Evolutionary conservation across 2,113 vertebrate genomes (phyloP).

Genomic region (Pluvianellus socialis): DNA sequence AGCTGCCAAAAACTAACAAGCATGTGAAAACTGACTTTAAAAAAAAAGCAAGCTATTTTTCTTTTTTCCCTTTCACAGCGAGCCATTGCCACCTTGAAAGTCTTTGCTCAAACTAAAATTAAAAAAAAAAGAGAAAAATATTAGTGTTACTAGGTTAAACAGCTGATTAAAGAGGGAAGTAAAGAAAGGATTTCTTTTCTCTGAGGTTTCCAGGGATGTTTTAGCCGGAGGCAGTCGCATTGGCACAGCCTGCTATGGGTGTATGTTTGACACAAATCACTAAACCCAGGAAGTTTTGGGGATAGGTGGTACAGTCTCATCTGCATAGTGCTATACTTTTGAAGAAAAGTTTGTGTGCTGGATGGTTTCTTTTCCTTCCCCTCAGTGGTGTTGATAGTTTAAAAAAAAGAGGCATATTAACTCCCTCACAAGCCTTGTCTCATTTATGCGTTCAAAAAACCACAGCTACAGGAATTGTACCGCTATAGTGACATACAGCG

Average conservation of each 20-base stretch:
- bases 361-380: background rate
- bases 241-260: background rate
- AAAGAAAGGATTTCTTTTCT: background rate
- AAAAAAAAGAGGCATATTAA: background rate
- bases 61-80: background rate
- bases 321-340: rapidly evolving
- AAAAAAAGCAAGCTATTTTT: background rate
- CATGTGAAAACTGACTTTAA: background rate
- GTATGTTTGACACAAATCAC: background rate
- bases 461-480: background rate
- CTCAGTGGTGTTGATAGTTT: background rate
- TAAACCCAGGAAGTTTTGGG: background rate
- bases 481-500: rapidly evolving
- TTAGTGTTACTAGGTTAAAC: background rate
- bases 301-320: background rate
- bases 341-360: background rate
- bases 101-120: background rate
- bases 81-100: background rate
- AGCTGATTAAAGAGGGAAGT: background rate
- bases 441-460: background rate
- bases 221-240: background rate
- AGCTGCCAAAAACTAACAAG: conserved; percentile 8
- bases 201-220: background rate
- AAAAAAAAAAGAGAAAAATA: too few species aligned
- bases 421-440: background rate